phyloP scores from a whole-genome alignment of 1,140 invertebrate species.

The Hestina assimilis region DNA sequence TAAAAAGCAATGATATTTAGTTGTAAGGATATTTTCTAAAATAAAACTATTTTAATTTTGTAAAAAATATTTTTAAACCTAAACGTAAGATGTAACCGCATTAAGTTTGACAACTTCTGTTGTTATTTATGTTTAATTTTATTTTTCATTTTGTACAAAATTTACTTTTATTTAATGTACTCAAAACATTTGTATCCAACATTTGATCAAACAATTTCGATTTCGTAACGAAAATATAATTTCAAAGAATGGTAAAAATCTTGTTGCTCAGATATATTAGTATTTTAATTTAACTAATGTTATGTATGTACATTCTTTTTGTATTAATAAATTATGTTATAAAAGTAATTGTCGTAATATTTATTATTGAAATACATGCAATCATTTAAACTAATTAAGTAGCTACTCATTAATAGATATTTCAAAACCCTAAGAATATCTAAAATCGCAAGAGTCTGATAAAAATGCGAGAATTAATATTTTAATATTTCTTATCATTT shows the following conservation, averaged over 20 bases:
- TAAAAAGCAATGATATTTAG: conserved; percentile 38
- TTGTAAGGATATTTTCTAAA: conserved; percentile 16
- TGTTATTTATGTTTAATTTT: too few relatives aligned
- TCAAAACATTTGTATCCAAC: not conserved
- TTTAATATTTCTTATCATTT: too few relatives aligned
- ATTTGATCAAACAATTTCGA: not conserved
- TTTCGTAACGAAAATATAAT: not conserved
- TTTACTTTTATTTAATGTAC: not conserved
- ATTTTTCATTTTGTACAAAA: too few relatives aligned
- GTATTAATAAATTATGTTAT: conserved; percentile 23
- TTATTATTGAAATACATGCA: not conserved
- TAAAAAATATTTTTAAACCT: not conserved
- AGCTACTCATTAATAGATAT: too few relatives aligned
- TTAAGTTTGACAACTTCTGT: too few relatives aligned
- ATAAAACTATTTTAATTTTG: not conserved
- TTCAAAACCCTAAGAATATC: too few relatives aligned
- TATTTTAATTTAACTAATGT: conserved; percentile 16
- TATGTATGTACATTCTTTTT: conserved; percentile 45
- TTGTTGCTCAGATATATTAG: conserved; percentile 19
- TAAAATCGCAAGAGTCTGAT: too few relatives aligned
- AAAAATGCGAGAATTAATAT: too few relatives aligned
- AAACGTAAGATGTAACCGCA: too few relatives aligned
- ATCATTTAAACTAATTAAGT: too few relatives aligned
- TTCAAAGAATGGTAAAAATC: not conserved
- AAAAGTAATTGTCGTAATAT: conserved; percentile 9